Percentiles rank a stretch among this genome's conserved stretches.
Evolutionary conservation across 2,797 vertebrate species (phyloP).

Genomic region (Carcharodon carcharias): DNA sequence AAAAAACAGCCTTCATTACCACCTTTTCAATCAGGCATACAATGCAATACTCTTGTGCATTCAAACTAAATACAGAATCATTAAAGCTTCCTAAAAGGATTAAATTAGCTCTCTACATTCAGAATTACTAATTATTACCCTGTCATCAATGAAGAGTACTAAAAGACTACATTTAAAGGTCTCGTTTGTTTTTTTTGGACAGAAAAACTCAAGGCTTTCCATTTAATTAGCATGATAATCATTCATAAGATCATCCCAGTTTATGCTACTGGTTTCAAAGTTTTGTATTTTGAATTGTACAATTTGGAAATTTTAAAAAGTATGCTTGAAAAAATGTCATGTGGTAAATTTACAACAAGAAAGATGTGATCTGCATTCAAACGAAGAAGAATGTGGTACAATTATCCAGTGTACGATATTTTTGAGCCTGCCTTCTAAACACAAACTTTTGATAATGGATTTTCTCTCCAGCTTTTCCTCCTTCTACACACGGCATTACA

Average conservation of each 20-base stretch:
- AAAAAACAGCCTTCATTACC: not conserved
- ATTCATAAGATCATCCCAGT: not conserved
- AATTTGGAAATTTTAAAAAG: not conserved
- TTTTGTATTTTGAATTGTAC: not conserved
- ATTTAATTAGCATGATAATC: not conserved
- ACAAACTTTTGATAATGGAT: not conserved
- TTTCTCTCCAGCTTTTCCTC: not conserved
- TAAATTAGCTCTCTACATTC: not conserved
- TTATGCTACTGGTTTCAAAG: not conserved
- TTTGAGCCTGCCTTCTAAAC: not conserved
- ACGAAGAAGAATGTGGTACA: not conserved
- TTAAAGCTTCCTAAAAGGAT: not conserved
- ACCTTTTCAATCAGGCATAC: not conserved
- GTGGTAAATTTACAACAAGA: not conserved
- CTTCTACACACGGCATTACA: not conserved
- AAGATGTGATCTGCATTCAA: not conserved
- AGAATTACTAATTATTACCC: not conserved
- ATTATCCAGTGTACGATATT: not conserved
- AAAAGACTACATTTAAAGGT: not conserved
- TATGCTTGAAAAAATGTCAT: not conserved
- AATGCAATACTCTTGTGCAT: not conserved
- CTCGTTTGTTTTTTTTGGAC: not conserved
- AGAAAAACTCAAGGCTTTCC: not conserved
- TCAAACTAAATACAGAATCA: not conserved
- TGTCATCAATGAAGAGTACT: not conserved